phyloP scores from a whole-genome alignment of 2,113 vertebrate species.

The Psilopsiagon aurifrons region DNA sequence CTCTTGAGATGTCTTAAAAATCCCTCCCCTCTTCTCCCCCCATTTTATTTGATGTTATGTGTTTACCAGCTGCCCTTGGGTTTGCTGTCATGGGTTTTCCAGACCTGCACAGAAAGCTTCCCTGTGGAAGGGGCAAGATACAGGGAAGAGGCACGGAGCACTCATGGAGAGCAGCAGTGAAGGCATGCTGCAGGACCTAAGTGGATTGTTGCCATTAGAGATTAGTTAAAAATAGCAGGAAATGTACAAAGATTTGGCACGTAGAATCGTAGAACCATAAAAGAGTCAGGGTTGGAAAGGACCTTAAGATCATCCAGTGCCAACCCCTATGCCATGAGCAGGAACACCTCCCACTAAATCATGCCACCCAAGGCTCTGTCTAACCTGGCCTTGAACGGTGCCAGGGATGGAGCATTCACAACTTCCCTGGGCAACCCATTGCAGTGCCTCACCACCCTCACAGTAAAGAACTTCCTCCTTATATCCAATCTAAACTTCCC shows the following conservation, averaged over 20 bases:
- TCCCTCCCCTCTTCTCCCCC: background rate
- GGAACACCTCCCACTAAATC: background rate
- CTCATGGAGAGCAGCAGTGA: background rate
- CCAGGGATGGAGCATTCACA: too few species aligned
- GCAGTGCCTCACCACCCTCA: too few species aligned
- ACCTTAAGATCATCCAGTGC: background rate
- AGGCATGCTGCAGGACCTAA: background rate
- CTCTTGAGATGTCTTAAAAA: background rate
- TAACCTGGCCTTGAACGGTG: too few species aligned
- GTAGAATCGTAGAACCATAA: background rate
- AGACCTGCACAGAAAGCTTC: background rate
- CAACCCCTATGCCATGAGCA: background rate
- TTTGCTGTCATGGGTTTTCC: background rate
- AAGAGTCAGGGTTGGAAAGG: background rate
- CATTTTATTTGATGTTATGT: accelerated
- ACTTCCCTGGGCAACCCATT: too few species aligned
- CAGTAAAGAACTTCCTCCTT: too few species aligned
- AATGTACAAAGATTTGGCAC: background rate
- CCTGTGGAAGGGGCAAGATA: background rate
- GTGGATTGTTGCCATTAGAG: background rate
- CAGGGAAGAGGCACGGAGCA: accelerated
- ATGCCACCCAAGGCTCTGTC: too few species aligned
- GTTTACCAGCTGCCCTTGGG: background rate
- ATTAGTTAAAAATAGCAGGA: slow-evolving; percentile 56
- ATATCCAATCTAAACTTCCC: too few species aligned